These are phyloP conservation scores for Nothobranchius kuhntae DNA, from an alignment of 2,113 vertebrate genomes.

Conservation along the genomic window DNA sequence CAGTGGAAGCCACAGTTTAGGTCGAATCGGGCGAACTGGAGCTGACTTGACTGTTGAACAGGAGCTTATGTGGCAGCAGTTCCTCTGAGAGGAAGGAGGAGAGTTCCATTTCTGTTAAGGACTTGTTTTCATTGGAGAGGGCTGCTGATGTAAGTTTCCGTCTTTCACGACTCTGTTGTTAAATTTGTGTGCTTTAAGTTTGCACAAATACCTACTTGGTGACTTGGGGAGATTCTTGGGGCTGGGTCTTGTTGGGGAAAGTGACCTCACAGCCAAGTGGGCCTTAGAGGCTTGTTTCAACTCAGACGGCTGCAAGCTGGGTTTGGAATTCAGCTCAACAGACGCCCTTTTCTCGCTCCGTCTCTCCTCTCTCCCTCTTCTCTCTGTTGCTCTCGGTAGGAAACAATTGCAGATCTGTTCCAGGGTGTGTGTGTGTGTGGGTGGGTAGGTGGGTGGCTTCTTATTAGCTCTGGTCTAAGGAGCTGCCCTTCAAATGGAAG, in stretches of 20 bases:
- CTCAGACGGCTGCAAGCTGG: constrained; percentile 72
- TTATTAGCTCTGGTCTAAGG: constrained; percentile 60
- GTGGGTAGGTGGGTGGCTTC: constrained; percentile 65
- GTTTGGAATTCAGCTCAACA: constrained; percentile 83
- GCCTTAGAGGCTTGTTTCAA: constrained; percentile 8
- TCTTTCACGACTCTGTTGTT: constrained; percentile 6
- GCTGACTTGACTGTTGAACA: constrained; percentile 45
- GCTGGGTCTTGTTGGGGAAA: constrained; percentile 48
- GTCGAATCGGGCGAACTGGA: neutral
- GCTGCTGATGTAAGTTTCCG: constrained; percentile 35
- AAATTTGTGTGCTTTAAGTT: neutral
- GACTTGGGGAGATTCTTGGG: constrained; percentile 21
- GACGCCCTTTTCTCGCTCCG: constrained; percentile 45
- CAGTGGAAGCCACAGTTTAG: neutral
- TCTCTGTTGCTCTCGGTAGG: constrained; percentile 55
- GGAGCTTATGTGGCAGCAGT: constrained; percentile 52
- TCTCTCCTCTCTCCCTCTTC: constrained; percentile 49
- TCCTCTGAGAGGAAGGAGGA: constrained; percentile 46
- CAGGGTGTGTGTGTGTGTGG: constrained; percentile 71
- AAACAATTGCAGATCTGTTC: constrained; percentile 90
- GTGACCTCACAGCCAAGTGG: constrained; percentile 23
- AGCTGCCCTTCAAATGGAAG: constrained; percentile 56
- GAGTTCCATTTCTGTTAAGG: constrained; percentile 43
- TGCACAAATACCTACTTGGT: constrained; percentile 6
- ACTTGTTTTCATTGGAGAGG: constrained; percentile 42